phyloP scores from a whole-genome alignment of 2,888 invertebrate species.

The Athripsodes cinereus region DNA sequence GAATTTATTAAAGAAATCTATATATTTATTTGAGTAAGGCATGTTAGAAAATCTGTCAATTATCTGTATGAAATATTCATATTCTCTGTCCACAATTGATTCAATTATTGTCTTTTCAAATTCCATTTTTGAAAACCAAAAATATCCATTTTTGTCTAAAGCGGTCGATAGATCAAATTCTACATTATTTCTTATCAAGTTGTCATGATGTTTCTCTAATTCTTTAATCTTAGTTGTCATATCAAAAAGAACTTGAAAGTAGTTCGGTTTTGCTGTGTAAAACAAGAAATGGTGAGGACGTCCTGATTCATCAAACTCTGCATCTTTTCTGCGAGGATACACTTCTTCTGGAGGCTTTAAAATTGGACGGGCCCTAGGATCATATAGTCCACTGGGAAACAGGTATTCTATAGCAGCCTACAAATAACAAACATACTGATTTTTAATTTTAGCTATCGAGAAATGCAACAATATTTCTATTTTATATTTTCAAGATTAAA shows the following conservation, averaged over 20 bases:
- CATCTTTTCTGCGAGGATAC: conserved; percentile 78
- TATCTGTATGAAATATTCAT: conserved; percentile 63
- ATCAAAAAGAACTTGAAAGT: conserved; percentile 67
- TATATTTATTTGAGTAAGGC: conserved; percentile 63
- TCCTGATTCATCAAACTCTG: conserved; percentile 86
- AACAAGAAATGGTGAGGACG: conserved; percentile 87
- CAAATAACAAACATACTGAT: background rate
- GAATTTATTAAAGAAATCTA: conserved; percentile 69
- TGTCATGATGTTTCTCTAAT: conserved; percentile 65
- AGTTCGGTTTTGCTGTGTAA: conserved; percentile 86
- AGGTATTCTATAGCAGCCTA: conserved; percentile 71
- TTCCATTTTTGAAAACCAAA: conserved; percentile 62
- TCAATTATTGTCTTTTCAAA: conserved; percentile 63
- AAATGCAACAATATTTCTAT: too few species aligned
- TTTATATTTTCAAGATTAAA: too few species aligned
- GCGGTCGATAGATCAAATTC: conserved; percentile 53
- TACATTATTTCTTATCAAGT: conserved; percentile 56
- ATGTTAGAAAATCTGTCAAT: conserved; percentile 66
- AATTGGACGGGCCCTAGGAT: conserved; percentile 76
- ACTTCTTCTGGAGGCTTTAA: conserved; percentile 87
- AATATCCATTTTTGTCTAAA: conserved; percentile 45
- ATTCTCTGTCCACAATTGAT: conserved; percentile 59
- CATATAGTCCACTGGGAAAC: conserved; percentile 91
- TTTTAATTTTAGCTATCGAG: too few species aligned
- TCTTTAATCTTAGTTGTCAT: conserved; percentile 50